Base-by-base conservation (phyloP, 2,888 invertebrate genomes). In the Eledone cirrhosa region DNA sequence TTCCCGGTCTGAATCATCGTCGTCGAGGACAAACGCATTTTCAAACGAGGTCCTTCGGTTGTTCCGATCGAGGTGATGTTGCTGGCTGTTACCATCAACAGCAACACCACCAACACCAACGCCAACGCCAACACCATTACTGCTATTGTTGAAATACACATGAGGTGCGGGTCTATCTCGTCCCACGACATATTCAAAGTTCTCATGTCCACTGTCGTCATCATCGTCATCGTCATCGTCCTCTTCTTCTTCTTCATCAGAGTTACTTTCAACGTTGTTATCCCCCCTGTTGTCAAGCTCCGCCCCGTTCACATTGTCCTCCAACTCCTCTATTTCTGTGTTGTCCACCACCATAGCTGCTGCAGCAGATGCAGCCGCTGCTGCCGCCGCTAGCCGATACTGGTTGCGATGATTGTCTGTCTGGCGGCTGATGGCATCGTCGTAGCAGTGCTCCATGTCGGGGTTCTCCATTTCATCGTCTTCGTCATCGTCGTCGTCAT, bases 371-470 rank as follows among this genome's bases (percentile, higher is more conserved):
- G 47, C 47, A 19, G 48, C 67, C 67, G 48, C 48, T 8, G 48
- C 69, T 48, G 63, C 65, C 22, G 65, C 78, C 19, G 63, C 65
- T 14, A 65, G 48, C 16, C 65, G 65, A 22, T 47, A 65, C 16
- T 48, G 29, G n/a, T 65, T 48, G 80, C 79, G 63, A 69, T 81
- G 65, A 13, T 47, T 31, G 41, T 79, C 77, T 1, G 80, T 82
- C 29, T 82, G 83, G 48, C 85, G 85, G 78, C 83, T 84, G 29
- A 87, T 83, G 11, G 84, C 84, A 80, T 88, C 87, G 72, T 88
- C 88, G 79, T 87, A 88, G 79, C 86, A 86, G 83, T 87, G 85
- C 81, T 86, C 86, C 75, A 87, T 80, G 77, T 88, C 88, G 4
- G 83, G 83, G 80, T 86, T 86, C 79, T 88, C 87, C 22, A 81